Conservation (phyloP, 2,888 invertebrate species). For the Sialis lutaria region DNA sequence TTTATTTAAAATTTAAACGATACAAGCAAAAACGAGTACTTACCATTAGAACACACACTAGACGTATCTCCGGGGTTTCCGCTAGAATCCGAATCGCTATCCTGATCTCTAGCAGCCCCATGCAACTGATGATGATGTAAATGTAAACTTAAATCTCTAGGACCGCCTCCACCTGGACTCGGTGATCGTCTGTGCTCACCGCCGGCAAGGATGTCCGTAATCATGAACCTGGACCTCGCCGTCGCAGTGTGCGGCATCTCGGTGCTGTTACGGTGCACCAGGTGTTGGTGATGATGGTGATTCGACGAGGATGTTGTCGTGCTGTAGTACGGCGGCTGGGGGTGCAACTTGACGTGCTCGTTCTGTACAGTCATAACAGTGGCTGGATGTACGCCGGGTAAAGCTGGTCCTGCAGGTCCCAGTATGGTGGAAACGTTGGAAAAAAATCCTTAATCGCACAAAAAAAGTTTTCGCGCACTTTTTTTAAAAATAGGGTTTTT, state of each 20-base stretch:
- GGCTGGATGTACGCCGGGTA: neutral
- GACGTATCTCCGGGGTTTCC: slow-evolving; percentile 31
- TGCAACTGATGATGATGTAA: slow-evolving; percentile 9
- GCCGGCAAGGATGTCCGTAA: slow-evolving; percentile 67
- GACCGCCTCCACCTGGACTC: slow-evolving; percentile 28
- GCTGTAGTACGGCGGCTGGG: slow-evolving; percentile 16
- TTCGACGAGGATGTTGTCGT: slow-evolving; percentile 1
- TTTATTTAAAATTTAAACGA: neutral
- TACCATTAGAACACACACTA: slow-evolving; percentile 35
- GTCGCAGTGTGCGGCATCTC: slow-evolving; percentile 32
- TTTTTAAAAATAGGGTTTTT: neutral
- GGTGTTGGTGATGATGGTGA: neutral
- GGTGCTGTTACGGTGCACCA: neutral
- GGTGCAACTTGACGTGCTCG: slow-evolving; percentile 26
- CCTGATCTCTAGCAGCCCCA: slow-evolving; percentile 11
- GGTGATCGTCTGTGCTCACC: slow-evolving; percentile 32
- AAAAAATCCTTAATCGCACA: too few species aligned
- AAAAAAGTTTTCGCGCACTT: neutral
- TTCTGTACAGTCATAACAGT: slow-evolving; percentile 30
- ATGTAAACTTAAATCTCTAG: slow-evolving; percentile 28
- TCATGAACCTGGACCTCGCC: slow-evolving; percentile 72
- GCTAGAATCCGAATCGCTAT: slow-evolving; percentile 34
- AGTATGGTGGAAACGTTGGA: neutral
- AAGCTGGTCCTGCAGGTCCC: neutral
- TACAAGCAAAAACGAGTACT: slow-evolving; percentile 15